Base-by-base conservation (phyloP, 2,888 invertebrate genomes). In the Tipula helvola region DNA sequence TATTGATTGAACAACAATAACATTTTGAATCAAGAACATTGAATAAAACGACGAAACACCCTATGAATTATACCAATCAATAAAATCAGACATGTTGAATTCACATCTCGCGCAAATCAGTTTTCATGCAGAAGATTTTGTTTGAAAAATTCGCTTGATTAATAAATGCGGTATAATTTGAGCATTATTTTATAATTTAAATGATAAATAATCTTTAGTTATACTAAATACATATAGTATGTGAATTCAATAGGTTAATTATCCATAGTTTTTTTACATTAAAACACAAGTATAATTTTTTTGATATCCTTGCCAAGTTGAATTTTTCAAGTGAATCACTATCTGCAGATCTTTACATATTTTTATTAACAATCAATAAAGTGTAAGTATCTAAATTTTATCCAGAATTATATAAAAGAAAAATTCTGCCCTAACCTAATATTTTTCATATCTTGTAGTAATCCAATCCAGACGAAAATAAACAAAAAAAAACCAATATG, bases 401-500 rank as follows among this genome's bases (percentile, higher is more conserved):
- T 41, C 13, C 36, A 3, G 3, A n/a, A 83, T 85, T 39, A 2
- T 28, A 3, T 28, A 28, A 10, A 0, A 28, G 7, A 71, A 16
- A 52, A 16, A 84, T 39, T 39, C 7, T 2, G 28, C 28, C 84
- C 13, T 84, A 84, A 84, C 84, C 84, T 84, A 16, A 39, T 84
- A 13, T 39, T 83, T 36, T 41, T 83, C 12, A 4, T 84, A n/a
- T 39, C 39, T 7, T 18, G 10, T 16, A 57, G 0, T 71, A 28
- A 28, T 28, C 71, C 71, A 2, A 71, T 28, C 71, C 28, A 71
- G 71, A 10, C 71, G 71, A 71, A 71, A 71, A 71, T 71, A 71
- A 71, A 71, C 71, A 71, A 71, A 28, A 44, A 71, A 71, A 28
- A 44, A 12, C 18, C 28, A 86, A 86, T 42, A 93, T 94, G 92